Base-by-base conservation (phyloP, 2,797 vertebrate species). In the Delichon dasypus region DNA sequence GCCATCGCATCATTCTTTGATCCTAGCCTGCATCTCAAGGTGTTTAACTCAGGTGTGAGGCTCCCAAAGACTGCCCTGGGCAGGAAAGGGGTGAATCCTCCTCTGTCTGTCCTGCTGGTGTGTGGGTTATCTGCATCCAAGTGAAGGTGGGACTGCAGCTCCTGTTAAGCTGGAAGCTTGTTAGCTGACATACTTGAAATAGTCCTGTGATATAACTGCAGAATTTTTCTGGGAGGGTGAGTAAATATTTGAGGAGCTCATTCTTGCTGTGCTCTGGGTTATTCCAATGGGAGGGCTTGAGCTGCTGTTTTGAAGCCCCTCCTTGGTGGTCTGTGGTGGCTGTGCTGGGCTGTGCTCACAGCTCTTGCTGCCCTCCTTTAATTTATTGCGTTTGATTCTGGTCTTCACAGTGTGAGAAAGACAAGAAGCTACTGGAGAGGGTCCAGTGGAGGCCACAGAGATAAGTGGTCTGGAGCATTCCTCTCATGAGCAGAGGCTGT, bases 211-310 rank as follows among this genome's bases (percentile, higher is more conserved):
- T 62, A 3, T 11, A 70, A 29, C 23, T 79, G 58, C 76, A 55
- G 47, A 68, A 51, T 55, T 32, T 60, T 65, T 60, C 85, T 54
- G 75, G 44, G 85, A 47, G 65, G 72, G 58, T 44, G 9, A 51
- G 89, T 60, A 51, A 93, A 85, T 93, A 90, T 65, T 93, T 88
- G 95, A 82, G 78, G 9, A 72, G 61, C 51, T 89, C 4, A 1
- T 42, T 50, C 60, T 53, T 8, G 54, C 48, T 22, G 65, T 32
- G 85, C 61, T 76, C 3, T 0, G 1, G 51, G 73, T 64, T 8
- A 7, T 60, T 70, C 26, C 7, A 40, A 3, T 1, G 2, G 38
- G 64, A 0, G 3, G 60, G 7, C 22, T 50, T 12, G 44, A 77
- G 78, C 70, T 88, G 76, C 40, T 53, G 38, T 44, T 58, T 44